Evolutionary conservation across 2,888 invertebrate species (phyloP), one percentile per base, ranked within the genome.

Genomic region (Xylophagus ater): DNA sequence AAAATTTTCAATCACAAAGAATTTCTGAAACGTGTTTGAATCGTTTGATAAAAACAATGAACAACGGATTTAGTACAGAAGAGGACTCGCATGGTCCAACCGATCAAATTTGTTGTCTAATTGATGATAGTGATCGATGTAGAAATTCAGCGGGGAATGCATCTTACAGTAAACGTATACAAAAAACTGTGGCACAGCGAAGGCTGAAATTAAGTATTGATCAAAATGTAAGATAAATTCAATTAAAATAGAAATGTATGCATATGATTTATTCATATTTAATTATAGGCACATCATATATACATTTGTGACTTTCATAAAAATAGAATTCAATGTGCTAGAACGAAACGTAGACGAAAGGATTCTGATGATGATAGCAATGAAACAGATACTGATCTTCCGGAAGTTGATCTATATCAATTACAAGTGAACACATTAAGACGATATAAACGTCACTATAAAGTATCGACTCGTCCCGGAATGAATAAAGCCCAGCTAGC

Each of bases 281-380:
- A 33, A 43, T 63, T 60, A 32, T 65, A 90, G 90, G 90, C 88
- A 25, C 77, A 85, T 52, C 94, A 96, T 60, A 89, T 86, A 53
- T 94, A 96, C 62, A 96, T 96, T 55, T 96, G 96, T 67, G 96
- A 96, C 60, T 81, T 82, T 58, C 96, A 96, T 66, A 96, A 96
- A 67, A 81, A 82, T 60, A 83, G 93, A 57, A 96, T 96, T 52
- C 94, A 94, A 62, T 87, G 86, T 62, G 89, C 92, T n/a, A 75
- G 94, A 50, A 85, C 85, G 12, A 92, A 92, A 60, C 80, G 92
- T 44, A 72, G 89, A 52, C 77, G 87, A 46, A 89, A 90, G 61
- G 93, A 94, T 60, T 92, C 92, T 0, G 92, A 89, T 55, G 92
- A 92, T 55, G 93, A 93, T 54, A 87, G 89, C 47, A 89, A 87